Conservation (phyloP, 2,797 vertebrate genomes). For the Geotrypetes seraphini region DNA sequence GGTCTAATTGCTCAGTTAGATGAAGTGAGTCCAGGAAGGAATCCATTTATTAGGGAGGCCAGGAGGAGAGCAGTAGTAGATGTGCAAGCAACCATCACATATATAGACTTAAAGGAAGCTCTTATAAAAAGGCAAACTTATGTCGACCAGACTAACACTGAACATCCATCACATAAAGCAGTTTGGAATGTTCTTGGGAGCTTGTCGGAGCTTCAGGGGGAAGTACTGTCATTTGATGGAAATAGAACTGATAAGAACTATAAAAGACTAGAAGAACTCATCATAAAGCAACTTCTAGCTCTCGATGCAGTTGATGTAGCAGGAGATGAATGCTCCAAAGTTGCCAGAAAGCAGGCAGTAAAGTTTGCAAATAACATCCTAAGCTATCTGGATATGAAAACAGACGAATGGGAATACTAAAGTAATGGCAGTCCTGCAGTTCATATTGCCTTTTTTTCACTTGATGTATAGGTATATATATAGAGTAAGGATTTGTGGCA, state of each 20-base stretch:
- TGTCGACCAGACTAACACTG: constrained; percentile 38
- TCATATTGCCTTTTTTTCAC: not conserved
- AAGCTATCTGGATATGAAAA: constrained; percentile 93
- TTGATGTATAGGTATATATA: not conserved
- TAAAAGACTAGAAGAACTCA: constrained; percentile 85
- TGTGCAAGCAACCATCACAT: constrained; percentile 82
- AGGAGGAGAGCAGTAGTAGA: constrained; percentile 86
- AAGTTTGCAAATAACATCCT: constrained; percentile 94
- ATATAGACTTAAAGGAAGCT: constrained; percentile 81
- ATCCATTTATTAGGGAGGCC: constrained; percentile 94
- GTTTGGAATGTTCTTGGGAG: constrained; percentile 79
- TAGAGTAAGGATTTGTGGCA: too few species aligned
- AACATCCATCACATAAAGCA: constrained; percentile 60
- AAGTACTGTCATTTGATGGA: constrained; percentile 84
- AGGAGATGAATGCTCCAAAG: constrained; percentile 78
- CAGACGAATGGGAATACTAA: constrained; percentile 94
- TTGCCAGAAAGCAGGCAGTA: constrained; percentile 87
- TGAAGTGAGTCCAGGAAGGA: constrained; percentile 81
- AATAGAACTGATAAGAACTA: constrained; percentile 89
- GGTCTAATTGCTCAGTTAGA: constrained; percentile 78
- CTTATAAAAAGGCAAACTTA: constrained; percentile 50
- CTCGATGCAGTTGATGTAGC: constrained; percentile 91
- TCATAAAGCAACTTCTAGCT: constrained; percentile 87
- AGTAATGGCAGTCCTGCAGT: not conserved
- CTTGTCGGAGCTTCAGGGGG: constrained; percentile 81